Evolutionary conservation across 1,140 invertebrate species (phyloP).

Genomic region (Drosophila melanica): DNA sequence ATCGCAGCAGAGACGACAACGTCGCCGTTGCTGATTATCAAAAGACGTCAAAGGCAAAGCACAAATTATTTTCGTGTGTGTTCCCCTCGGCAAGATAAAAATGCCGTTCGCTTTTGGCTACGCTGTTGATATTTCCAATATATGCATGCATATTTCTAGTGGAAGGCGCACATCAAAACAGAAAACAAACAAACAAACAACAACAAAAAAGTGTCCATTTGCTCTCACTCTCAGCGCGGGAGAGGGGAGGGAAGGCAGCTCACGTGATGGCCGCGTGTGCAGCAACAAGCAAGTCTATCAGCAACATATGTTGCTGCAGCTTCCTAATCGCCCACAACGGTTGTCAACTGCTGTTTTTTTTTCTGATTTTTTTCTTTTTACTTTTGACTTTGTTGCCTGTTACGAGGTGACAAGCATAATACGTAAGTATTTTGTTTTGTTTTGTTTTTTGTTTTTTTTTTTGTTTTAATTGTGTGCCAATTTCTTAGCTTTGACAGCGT

Average conservation of each 20-base stretch:
- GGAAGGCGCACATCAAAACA: slow-evolving; percentile 25
- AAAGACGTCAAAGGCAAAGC: slow-evolving; percentile 50
- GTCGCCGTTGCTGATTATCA: slow-evolving; percentile 38
- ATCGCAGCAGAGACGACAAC: slow-evolving; percentile 25
- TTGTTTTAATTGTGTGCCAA: too few relatives aligned
- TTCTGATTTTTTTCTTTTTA: too few relatives aligned
- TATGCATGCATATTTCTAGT: slow-evolving; percentile 8
- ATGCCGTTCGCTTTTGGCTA: slow-evolving; percentile 27
- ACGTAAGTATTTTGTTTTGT: too few relatives aligned
- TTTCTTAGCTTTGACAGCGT: too few relatives aligned
- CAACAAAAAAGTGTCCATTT: too few relatives aligned
- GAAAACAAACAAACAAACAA: slow-evolving; percentile 19
- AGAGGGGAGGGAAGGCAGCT: not conserved
- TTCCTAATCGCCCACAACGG: not conserved
- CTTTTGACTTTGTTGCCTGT: too few relatives aligned
- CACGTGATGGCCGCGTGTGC: slow-evolving; percentile 46
- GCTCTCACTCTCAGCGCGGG: too few relatives aligned
- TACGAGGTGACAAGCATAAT: too few relatives aligned
- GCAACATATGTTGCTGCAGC: slow-evolving; percentile 29
- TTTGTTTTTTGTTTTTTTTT: too few relatives aligned
- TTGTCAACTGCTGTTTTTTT: too few relatives aligned
- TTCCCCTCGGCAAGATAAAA: slow-evolving; percentile 39
- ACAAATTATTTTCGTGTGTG: slow-evolving; percentile 13
- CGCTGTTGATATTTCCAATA: slow-evolving; percentile 35
- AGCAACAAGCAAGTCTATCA: slow-evolving; percentile 1